phyloP scores from a whole-genome alignment of 2,113 vertebrate genomes.

The Sinocyclocheilus maitianheensis region DNA sequence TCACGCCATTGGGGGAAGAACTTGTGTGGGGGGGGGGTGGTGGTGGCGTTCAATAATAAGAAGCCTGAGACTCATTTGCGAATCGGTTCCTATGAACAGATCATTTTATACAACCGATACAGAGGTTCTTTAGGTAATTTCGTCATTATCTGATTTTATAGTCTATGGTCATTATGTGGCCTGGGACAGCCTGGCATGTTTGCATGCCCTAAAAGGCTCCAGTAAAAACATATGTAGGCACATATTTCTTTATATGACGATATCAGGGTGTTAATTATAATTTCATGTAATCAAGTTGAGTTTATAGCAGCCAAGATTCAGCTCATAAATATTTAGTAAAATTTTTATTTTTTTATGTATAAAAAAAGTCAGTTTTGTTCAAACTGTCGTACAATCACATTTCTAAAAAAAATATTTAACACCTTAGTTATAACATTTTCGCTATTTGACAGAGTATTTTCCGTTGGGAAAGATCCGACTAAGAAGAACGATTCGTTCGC shows the following conservation, averaged over 20 bases:
- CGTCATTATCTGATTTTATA: not conserved
- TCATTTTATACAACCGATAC: not conserved
- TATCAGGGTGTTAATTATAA: not conserved
- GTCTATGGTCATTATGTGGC: not conserved
- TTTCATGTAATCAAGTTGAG: not conserved
- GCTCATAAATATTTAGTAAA: not conserved
- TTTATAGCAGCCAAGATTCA: not conserved
- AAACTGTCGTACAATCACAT: not conserved
- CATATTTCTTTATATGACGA: not conserved
- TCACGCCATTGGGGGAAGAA: not conserved
- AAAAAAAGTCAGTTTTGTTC: not conserved
- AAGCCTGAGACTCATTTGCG: not conserved
- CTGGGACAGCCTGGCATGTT: not conserved
- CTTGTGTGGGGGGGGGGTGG: constrained; percentile 4
- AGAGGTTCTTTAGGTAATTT: not conserved
- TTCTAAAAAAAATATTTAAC: not conserved
- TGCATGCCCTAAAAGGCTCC: not conserved
- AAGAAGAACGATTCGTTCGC: not conserved
- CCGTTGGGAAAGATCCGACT: not conserved
- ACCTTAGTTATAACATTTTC: too few relatives aligned
- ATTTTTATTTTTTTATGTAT: not conserved
- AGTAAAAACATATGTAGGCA: not conserved
- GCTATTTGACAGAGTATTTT: too few relatives aligned
- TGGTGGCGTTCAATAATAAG: not conserved
- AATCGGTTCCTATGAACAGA: not conserved